These are phyloP conservation scores for Melanogrammus aeglefinus DNA, from an alignment of 2,797 vertebrate genomes.

Conservation along the genomic window DNA sequence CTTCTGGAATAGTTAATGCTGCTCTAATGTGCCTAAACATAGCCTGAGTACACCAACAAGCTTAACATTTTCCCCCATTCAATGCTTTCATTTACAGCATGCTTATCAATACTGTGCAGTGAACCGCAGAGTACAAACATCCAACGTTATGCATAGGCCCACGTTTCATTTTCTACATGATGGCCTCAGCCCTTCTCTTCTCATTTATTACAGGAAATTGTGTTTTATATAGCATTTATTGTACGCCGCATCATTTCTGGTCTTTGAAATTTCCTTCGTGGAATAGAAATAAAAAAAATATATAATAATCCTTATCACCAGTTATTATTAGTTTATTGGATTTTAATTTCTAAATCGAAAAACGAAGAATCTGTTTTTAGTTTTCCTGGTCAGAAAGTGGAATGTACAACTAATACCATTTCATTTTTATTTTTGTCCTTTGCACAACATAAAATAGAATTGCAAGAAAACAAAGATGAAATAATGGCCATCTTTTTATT, in stretches of 20 bases:
- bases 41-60: background rate
- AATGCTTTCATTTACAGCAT: background rate
- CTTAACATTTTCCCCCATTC: background rate
- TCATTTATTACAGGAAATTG: background rate
- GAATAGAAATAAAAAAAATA: no score
- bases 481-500: no score
- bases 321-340: no score
- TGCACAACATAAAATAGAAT: no score
- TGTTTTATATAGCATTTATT: background rate
- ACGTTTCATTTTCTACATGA: background rate
- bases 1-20: background rate
- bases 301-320: no score
- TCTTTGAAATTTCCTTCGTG: no score
- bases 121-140: background rate
- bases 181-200: background rate
- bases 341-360: no score
- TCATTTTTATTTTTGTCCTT: no score
- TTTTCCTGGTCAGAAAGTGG: no score
- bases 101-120: background rate
- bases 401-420: no score
- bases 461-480: no score
- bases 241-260: background rate
- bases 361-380: no score
- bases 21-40: conserved; percentile 1
- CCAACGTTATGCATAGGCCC: background rate